Base-by-base conservation (phyloP, 2,888 invertebrate genomes). In the Tetragonula carbonaria region DNA sequence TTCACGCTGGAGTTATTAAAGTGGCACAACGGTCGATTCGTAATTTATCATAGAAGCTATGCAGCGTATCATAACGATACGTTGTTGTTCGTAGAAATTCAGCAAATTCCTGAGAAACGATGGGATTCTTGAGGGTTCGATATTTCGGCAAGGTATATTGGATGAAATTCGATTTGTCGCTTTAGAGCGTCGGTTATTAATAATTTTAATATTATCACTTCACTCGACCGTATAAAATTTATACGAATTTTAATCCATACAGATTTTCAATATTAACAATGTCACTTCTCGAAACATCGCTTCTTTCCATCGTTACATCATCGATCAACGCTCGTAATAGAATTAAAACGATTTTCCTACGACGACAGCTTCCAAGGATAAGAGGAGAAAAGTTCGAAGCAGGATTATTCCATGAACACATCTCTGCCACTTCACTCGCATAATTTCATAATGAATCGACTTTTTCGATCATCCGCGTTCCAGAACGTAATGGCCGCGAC, bases 381-480 rank as follows among this genome's bases (percentile, higher is more conserved):
- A 38, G 1, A 38, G 5, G 57, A 59, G 57, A 59, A 59, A 59
- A 59, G 23, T 59, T 14, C n/a, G 57, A n/a, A 59, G n/a, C 14
- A 2, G 21, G 5, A 59, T 59, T 59, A 59, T 59, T 59, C n/a
- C n/a, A 13, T 59, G 23, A 59, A 59, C 28, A 59, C n/a, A 59
- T 23, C 53, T 6, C 23, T 28, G 16, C 18, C 18, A 23, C 23
- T 62, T 28, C 16, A 18, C 62, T 23, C 62, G 16, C 62, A 16
- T 28, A 8, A 33, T 18, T 62, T 23, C 28, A 62, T 62, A 18
- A 62, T 62, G 28, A 38, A 38, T n/a, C 62, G n/a, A 45, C 38
- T 51, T 6, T 28, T 78, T 63, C 21, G 45, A 63, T 70, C 62
- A 51, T n/a, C 66, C 59, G 5, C 79, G 77, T 55, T n/a, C 65